phyloP scores from a whole-genome alignment of 2,797 vertebrate genomes.

The Triplophysa bombifrons region DNA sequence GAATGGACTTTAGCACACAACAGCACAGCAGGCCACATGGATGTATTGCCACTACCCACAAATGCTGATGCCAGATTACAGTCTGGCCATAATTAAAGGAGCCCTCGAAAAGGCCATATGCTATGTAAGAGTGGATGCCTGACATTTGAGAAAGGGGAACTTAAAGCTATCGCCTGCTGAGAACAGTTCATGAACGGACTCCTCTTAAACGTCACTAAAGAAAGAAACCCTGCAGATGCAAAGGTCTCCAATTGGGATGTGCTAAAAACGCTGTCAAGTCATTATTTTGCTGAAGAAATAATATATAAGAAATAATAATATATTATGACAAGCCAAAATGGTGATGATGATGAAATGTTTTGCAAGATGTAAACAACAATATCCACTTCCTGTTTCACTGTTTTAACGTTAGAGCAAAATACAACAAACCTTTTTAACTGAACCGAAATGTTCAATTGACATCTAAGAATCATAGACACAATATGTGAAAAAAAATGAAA shows the following conservation, averaged over 20 bases:
- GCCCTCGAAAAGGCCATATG: conserved; percentile 48
- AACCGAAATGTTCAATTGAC: too few relatives aligned
- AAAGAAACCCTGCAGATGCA: conserved; percentile 33
- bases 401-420: too few relatives aligned
- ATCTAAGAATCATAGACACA: too few relatives aligned
- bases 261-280: not conserved
- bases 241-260: conserved; percentile 34
- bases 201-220: conserved; percentile 23
- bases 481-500: too few relatives aligned
- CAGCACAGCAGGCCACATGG: conserved; percentile 1
- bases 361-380: too few relatives aligned
- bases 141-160: conserved; percentile 45
- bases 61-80: conserved; percentile 12
- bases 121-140: conserved; percentile 47
- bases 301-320: too few relatives aligned
- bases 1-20: not conserved
- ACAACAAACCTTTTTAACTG: too few relatives aligned
- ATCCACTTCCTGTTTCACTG: not conserved
- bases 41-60: conserved; percentile 21
- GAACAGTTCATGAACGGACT: conserved; percentile 22
- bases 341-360: too few relatives aligned
- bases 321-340: too few relatives aligned
- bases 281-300: not conserved
- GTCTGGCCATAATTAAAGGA: conserved; percentile 43
- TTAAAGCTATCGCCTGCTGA: conserved; percentile 38